A percentile compares a stretch with the other conserved stretches of the same genome.
phyloP scores from a whole-genome alignment of 2,888 invertebrate genomes.

The Dastarcus helophoroides region DNA sequence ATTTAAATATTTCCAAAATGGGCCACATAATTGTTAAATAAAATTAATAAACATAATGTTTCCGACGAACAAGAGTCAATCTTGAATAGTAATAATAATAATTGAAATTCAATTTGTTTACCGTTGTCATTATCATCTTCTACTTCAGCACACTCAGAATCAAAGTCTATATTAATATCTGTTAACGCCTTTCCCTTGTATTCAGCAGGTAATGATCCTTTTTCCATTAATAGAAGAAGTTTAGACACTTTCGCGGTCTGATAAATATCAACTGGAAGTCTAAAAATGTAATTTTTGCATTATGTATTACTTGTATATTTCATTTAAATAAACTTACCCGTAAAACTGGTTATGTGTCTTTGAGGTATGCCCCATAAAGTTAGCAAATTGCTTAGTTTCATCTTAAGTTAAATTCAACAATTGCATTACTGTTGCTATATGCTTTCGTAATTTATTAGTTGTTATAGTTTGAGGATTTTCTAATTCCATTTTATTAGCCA shows the following conservation, averaged over 20 bases:
- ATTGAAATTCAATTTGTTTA: too few species aligned
- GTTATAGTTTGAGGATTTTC: slow-evolving; percentile 9
- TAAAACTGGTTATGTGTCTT: slow-evolving; percentile 5
- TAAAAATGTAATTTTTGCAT: not conserved
- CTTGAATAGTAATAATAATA: too few species aligned
- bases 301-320: not conserved
- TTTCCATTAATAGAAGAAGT: slow-evolving; percentile 6
- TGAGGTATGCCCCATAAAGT: slow-evolving; percentile 8
- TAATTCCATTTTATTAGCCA: slow-evolving; percentile 17
- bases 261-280: slow-evolving; percentile 7
- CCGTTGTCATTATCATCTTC: too few species aligned
- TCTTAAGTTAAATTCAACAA: slow-evolving; percentile 12
- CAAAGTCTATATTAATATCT: slow-evolving; percentile 2
- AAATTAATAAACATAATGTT: too few species aligned
- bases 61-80: too few species aligned
- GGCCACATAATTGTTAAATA: too few species aligned
- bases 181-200: slow-evolving; percentile 2
- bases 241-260: slow-evolving; percentile 7
- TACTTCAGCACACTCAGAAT: slow-evolving; percentile 3
- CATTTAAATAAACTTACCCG: slow-evolving; percentile 3
- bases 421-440: slow-evolving; percentile 16
- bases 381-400: slow-evolving; percentile 14
- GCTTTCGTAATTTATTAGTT: slow-evolving; percentile 13
- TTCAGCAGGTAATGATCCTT: slow-evolving; percentile 3
- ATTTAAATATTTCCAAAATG: too few species aligned